Percentiles rank a stretch among this genome's conserved stretches.
Evolutionary conservation across 2,113 vertebrate genomes (phyloP).

Genomic region (Leptobrachium ailaonicum): DNA sequence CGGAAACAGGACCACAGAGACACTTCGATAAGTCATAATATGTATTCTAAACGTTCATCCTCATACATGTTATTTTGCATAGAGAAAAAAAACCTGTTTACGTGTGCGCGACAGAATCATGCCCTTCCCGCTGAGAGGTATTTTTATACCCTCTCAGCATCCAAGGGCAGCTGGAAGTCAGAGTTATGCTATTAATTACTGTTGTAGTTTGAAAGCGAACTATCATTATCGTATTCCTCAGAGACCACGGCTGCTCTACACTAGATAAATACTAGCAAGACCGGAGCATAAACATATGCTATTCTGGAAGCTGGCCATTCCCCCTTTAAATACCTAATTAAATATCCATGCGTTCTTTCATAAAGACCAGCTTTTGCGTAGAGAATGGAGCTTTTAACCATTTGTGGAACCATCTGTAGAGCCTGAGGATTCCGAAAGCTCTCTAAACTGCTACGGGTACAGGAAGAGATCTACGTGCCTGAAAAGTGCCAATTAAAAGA

Average conservation of each 20-base stretch:
- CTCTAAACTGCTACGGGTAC: too few relatives aligned
- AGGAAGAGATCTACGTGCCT: too few relatives aligned
- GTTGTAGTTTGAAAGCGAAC: not conserved
- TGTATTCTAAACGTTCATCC: too few relatives aligned
- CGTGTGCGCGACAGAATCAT: not conserved
- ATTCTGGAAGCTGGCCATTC: slow-evolving; percentile 5
- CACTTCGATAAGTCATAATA: too few relatives aligned
- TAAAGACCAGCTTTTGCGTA: not conserved
- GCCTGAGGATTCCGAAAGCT: too few relatives aligned
- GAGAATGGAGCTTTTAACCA: not conserved
- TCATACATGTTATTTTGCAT: not conserved
- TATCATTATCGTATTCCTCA: not conserved
- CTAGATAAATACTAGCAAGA: slow-evolving; percentile 10
- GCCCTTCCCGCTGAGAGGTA: not conserved
- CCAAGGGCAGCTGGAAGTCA: slow-evolving; percentile 1
- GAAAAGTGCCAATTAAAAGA: too few relatives aligned
- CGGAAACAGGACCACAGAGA: too few relatives aligned
- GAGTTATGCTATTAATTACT: slow-evolving; percentile 17
- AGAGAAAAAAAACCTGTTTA: not conserved
- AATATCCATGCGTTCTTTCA: not conserved
- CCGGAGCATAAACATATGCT: not conserved
- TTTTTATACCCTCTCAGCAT: not conserved
- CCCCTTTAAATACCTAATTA: not conserved
- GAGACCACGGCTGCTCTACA: not conserved
- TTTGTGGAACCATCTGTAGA: not conserved